phyloP scores from a whole-genome alignment of 2,113 vertebrate genomes.

The Oryzias curvinotus region DNA sequence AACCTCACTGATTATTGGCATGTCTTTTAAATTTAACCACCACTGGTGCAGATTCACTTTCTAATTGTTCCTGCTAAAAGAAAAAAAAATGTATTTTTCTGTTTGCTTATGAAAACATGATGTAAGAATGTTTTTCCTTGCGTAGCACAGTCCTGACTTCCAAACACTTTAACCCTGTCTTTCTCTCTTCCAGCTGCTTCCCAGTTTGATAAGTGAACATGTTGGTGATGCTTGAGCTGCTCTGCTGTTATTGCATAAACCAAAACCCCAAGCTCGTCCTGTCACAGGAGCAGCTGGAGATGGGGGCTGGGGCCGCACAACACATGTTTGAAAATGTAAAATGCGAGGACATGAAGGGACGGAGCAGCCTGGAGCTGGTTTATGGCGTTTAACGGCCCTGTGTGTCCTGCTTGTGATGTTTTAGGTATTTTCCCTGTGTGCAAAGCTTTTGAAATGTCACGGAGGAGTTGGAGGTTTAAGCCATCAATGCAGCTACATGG shows the following conservation, averaged over 20 bases:
- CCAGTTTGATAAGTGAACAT: too few species aligned
- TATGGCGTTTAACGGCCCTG: slow-evolving; percentile 2
- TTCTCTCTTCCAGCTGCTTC: too few species aligned
- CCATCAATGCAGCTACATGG: neutral
- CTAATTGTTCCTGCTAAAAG: too few species aligned
- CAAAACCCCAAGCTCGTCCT: slow-evolving; percentile 55
- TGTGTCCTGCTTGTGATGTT: slow-evolving; percentile 35
- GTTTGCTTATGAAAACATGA: too few species aligned
- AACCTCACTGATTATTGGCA: too few species aligned
- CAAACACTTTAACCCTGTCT: too few species aligned
- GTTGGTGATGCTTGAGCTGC: slow-evolving; percentile 36
- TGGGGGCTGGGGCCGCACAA: slow-evolving; percentile 51
- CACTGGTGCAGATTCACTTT: too few species aligned
- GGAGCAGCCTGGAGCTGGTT: slow-evolving; percentile 23
- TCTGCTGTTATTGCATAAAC: slow-evolving; percentile 72
- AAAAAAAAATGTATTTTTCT: too few species aligned
- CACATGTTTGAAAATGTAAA: slow-evolving; percentile 60
- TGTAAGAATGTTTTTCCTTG: too few species aligned
- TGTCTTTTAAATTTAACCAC: too few species aligned
- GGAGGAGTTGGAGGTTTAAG: neutral
- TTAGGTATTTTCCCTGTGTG: neutral
- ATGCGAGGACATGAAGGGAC: slow-evolving; percentile 19
- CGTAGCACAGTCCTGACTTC: too few species aligned
- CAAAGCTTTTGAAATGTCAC: slow-evolving; percentile 7
- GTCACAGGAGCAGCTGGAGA: slow-evolving; percentile 65